Base-by-base conservation (phyloP, 2,113 vertebrate species). In the Panthera leo region DNA sequence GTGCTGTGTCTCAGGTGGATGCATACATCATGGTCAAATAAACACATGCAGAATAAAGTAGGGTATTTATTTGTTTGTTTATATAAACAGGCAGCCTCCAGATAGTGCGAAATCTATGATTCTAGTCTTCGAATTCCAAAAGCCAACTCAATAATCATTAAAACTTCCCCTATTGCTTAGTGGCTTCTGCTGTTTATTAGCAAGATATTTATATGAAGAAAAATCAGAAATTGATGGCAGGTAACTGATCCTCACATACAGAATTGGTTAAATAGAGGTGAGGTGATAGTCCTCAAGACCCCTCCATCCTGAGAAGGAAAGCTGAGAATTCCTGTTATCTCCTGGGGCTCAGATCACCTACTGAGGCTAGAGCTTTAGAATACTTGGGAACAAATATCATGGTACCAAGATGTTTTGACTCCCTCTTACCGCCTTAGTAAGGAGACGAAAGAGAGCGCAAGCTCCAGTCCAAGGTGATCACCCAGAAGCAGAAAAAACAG, bases 311-410 rank as follows among this genome's bases (percentile, higher is more conserved):
- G 29, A 14, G 25, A 29, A 53, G 70, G 45, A 34, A 27, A n/a
- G 42, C 42, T 45, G 61, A 19, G 3, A 19, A 0, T 7, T 25
- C 34, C 7, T 7, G 1, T 15, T 15, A 0, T 6, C 23, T 14
- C 16, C 55, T 23, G 2, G 65, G 51, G 53, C 23, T 12, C 29
- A 10, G 16, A 11, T 27, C 45, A 9, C 31, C 29, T 3, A 0
- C 31, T 5, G 31, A 89, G 25, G 34, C 9, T 18, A 21, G 0
- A 4, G n/a, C 34, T 63, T 39, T 29, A 2, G 27, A 29, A 2
- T 16, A 5, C 36, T 9, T 18, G 12, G 10, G 5, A 16, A 53
- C 48, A 36, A 36, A 36, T 42, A 25, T 27, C 29, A 10, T 19
- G 21, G 80, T 16, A 2, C 11, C 21, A 13, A 42, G 51, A n/a